Evolutionary conservation across 2,888 invertebrate genomes (phyloP), one percentile per base, ranked within the genome.

Genomic region (Zygogramma bicolorata): DNA sequence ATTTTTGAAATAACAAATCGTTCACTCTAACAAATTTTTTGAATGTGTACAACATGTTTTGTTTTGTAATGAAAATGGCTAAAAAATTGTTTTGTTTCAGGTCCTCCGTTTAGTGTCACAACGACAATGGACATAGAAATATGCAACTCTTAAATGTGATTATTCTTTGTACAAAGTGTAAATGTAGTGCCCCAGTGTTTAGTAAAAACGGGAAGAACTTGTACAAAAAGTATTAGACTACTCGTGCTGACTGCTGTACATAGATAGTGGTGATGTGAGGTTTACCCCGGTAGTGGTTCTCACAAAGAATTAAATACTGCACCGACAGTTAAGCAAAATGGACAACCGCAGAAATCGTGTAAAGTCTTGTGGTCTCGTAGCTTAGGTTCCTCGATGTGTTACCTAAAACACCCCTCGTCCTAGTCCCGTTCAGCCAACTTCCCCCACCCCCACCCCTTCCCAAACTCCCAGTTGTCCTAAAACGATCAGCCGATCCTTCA

Each of bases 151-250:
- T 88, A 87, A 88, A 89, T 90, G 90, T 90, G 90, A 90, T 90
- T 90, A 89, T 89, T 90, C 89, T 89, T 88, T 90, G 90, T 90
- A 90, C 90, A 90, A 90, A 89, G 88, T 89, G 88, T 88, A 88
- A 86, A 88, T 87, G 87, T 87, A 87, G 87, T 87, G 87, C 85
- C 86, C 87, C 87, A 86, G 87, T 87, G 86, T 86, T 85, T 86
- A 84, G 84, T 84, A 82, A 73, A 65, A 73, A 84, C 82, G 84
- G 85, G 83, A 85, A 84, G 85, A 83, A 86, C 85, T 86, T 86
- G 86, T 86, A 86, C 85, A 86, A 86, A 85, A 75, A 82, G 84
- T 84, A 84, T 84, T 84, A 84, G 83, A 83, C 83, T 84, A 83
- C 81, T 84, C 83, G 85, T 85, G 84, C 81, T 84, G 84, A 85